These are phyloP conservation scores for Laticauda laticaudata DNA, from an alignment of 2,113 vertebrate species.

Conservation along the genomic window DNA sequence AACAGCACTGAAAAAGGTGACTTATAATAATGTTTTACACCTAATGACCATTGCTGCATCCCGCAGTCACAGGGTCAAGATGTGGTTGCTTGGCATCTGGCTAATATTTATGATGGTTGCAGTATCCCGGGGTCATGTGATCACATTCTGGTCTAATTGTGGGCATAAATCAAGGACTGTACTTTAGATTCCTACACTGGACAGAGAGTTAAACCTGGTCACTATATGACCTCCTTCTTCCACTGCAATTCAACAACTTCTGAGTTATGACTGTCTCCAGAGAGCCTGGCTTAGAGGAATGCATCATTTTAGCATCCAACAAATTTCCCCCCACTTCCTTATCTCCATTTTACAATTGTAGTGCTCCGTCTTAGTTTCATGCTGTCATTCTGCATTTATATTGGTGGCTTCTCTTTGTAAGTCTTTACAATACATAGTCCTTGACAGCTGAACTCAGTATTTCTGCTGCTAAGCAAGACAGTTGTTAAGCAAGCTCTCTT, in stretches of 20 bases:
- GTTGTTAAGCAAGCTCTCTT: background rate
- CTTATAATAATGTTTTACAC: background rate
- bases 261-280: background rate
- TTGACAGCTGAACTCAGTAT: no score
- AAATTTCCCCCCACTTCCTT: background rate
- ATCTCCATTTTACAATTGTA: background rate
- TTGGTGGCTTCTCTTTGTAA: background rate
- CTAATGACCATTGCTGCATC: background rate
- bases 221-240: background rate
- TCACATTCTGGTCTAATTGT: background rate
- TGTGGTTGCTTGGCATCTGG: background rate
- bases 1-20: background rate
- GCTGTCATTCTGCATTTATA: background rate
- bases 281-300: no score
- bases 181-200: background rate
- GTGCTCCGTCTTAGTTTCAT: background rate
- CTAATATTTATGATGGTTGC: background rate
- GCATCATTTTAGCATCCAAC: no score
- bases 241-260: background rate
- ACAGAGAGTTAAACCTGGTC: background rate
- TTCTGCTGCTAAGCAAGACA: no score
- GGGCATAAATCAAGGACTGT: background rate
- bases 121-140: background rate
- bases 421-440: background rate
- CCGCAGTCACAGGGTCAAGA: background rate